These are phyloP conservation scores for Drosophila paucipuncta DNA, from an alignment of 2,888 invertebrate species.

Conservation along the genomic window DNA sequence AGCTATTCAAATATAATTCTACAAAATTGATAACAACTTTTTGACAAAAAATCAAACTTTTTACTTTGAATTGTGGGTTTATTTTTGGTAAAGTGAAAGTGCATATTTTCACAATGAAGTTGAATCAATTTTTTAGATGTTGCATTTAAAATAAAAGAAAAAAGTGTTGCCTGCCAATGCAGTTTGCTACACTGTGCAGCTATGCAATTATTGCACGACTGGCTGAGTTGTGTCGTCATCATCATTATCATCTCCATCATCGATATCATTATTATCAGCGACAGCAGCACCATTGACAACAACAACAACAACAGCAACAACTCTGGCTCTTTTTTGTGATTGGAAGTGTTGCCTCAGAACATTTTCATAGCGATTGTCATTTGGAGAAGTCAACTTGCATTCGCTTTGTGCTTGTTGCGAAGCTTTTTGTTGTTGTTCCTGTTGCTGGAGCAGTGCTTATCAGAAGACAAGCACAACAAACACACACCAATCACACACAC, in stretches of 20 bases:
- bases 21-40: too few relatives aligned
- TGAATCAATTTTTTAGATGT: too few relatives aligned
- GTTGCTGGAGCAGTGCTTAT: constrained; percentile 49
- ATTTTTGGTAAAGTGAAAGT: too few relatives aligned
- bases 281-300: constrained; percentile 24
- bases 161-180: background rate
- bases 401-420: constrained; percentile 6
- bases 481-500: constrained; percentile 23
- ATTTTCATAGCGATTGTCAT: constrained; percentile 64
- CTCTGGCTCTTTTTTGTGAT: constrained; percentile 13
- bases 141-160: background rate
- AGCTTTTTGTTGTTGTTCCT: background rate
- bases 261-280: constrained; percentile 26
- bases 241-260: constrained; percentile 20
- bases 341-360: constrained; percentile 38
- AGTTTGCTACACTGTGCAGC: constrained; percentile 42
- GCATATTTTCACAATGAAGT: too few relatives aligned
- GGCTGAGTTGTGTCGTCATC: constrained; percentile 21
- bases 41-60: too few relatives aligned
- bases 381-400: constrained; percentile 47
- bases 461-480: constrained; percentile 47
- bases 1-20: too few relatives aligned
- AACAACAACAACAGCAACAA: background rate
- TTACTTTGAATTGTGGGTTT: background rate
- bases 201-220: constrained; percentile 43